Evolutionary conservation across 2,888 invertebrate species (phyloP), one percentile per base, ranked within the genome.

Genomic region (Nomada fabriciana): DNA sequence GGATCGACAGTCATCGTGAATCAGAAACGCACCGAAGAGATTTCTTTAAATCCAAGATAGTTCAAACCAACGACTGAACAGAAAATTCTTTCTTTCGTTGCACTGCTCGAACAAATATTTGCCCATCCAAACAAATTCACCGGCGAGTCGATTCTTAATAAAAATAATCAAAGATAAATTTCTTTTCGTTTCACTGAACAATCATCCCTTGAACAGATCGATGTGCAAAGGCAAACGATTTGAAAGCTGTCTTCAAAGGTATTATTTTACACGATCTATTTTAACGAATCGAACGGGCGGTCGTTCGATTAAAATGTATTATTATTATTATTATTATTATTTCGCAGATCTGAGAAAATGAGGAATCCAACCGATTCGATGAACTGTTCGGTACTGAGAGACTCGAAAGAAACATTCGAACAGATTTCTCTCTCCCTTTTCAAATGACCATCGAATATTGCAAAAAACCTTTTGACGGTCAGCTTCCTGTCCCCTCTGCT

Each of bases 1-100:
- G 89, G 83, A 52, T 89, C 85, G n/a, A 73, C 75, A 9, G 85
- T 82, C 90, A 90, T 90, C 29, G 50, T 63, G 69, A 15, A 15
- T 18, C 9, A 7, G 36, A 36, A 36, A 36, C 36, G 7, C 36
- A 36, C 23, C 20, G n/a, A 23, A 15, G 9, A 23, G 7, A 53
- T 61, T 76, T 29, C 2, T 23, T 29, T 42, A 20, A n/a, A n/a
- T 57, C 18, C 42, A 0, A 25, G 25, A 53, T 13, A 4, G 11
- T 23, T 25, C 29, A 25, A 59, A 59, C 7, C 59, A 25, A 7
- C 36, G 7, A 36, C 36, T 7, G 36, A 7, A 7, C 36, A 36
- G 7, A 7, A 9, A 36, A 36, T 36, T 36, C 36, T 36, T 36
- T 36, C 7, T 1, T 36, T 0, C 7, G 36, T 5, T 36, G 36